Base-by-base conservation (phyloP, 2,888 invertebrate genomes). In the Polyploca ridens region DNA sequence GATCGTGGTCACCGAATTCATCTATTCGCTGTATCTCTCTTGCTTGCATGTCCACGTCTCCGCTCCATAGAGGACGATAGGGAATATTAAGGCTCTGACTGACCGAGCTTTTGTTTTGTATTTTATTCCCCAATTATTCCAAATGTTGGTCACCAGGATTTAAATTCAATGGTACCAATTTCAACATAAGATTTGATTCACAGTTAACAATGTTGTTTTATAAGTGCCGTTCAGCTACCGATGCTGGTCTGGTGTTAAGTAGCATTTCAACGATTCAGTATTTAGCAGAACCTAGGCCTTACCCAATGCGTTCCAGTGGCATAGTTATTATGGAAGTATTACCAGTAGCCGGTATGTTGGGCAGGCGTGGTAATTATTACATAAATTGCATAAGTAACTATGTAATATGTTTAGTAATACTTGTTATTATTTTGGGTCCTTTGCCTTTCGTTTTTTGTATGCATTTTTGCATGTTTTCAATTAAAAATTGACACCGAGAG, bases 341-440 rank as follows among this genome's bases (percentile, higher is more conserved):
- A 14, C 54, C 54, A 54, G 54, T 14, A 54, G n/a, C 54, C 54
- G 54, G 54, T 54, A 54, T 19, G 7, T 3, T 19, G 19, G 1
- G 54, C 54, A 54, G 16, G 54, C 54, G 10, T 54, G 19, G 54
- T 54, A 54, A 54, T 54, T 19, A 54, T 54, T 54, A 54, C n/a
- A 10, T 54, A 54, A 54, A 54, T 54, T 54, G 10, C 54, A 54
- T 54, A 54, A 54, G 54, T 54, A 49, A 49, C 49, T 49, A 54
- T 54, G 54, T 54, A 54, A 54, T 54, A 19, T n/a, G 4, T 54
- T 54, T 19, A 10, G 54, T 54, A 54, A 54, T 54, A 49, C 11
- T 49, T 16, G n/a, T 49, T 49, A n/a, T 7, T 16, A 49, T 16
- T 4, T 49, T 49, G 49, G 49, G 19, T 54, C 54, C 10, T 19